Evolutionary conservation across 1,140 invertebrate genomes (phyloP).

Genomic region (Nebria ingens): DNA sequence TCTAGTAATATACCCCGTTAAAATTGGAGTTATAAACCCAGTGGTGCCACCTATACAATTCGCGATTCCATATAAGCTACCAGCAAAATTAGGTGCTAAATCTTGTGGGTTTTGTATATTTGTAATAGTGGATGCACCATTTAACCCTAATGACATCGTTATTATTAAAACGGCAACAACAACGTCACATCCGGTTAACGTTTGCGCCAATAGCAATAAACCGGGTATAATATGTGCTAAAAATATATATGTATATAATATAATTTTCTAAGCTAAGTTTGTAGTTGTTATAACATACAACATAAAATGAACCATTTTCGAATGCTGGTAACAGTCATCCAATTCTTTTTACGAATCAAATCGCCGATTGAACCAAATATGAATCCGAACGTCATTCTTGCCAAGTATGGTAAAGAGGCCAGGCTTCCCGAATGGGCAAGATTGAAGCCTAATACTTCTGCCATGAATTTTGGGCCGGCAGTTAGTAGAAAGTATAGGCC

Average conservation of each 20-base stretch:
- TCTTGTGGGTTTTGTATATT: slow-evolving; percentile 79
- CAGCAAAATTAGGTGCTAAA: slow-evolving; percentile 70
- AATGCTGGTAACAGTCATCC: slow-evolving; percentile 48
- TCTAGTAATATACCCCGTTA: slow-evolving; percentile 53
- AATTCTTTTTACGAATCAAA: slow-evolving; percentile 44
- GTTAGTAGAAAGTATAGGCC: slow-evolving; percentile 75
- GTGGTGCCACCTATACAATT: slow-evolving; percentile 62
- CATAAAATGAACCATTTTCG: slow-evolving; percentile 59
- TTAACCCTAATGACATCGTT: slow-evolving; percentile 64
- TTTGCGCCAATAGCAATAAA: slow-evolving; percentile 49
- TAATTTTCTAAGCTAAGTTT: too few relatives aligned
- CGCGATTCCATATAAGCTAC: slow-evolving; percentile 61
- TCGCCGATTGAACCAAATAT: slow-evolving; percentile 57
- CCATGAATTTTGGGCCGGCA: slow-evolving; percentile 80
- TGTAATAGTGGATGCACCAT: slow-evolving; percentile 73
- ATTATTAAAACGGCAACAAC: slow-evolving; percentile 51
- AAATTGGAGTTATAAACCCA: slow-evolving; percentile 60
- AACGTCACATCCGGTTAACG: slow-evolving; percentile 55
- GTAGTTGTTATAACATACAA: slow-evolving; percentile 41
- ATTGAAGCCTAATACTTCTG: slow-evolving; percentile 73
- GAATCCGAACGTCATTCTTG: slow-evolving; percentile 50
- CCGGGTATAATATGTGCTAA: slow-evolving; percentile 61
- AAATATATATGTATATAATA: too few relatives aligned
- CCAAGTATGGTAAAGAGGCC: slow-evolving; percentile 58
- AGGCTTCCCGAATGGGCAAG: slow-evolving; percentile 60